Evolutionary conservation across 2,888 invertebrate species (phyloP).

Genomic region (Anticlea derivata): DNA sequence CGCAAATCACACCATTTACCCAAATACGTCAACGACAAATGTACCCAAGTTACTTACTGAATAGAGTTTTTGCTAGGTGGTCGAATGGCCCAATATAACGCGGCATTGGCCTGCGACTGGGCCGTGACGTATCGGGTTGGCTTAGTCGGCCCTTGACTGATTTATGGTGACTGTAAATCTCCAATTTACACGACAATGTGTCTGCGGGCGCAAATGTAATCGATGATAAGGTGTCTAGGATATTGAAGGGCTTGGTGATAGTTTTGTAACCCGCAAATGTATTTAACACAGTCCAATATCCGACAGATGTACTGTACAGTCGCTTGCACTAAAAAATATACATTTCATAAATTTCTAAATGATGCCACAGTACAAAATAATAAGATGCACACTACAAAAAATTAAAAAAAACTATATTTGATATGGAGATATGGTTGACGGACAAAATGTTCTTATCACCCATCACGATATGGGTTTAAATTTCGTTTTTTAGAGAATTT

Average conservation of each 20-base stretch:
- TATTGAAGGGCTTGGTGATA: constrained; percentile 22
- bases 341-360: too few relatives aligned
- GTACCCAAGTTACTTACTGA: constrained; percentile 10
- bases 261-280: constrained; percentile 26
- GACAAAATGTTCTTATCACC: too few relatives aligned
- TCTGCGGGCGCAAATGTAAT: constrained; percentile 56
- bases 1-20: not conserved
- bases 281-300: too few relatives aligned
- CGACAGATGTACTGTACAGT: too few relatives aligned
- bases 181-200: constrained; percentile 75
- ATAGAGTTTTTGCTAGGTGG: constrained; percentile 17
- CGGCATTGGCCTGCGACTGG: constrained; percentile 56
- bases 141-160: constrained; percentile 76
- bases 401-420: too few relatives aligned
- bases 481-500: too few relatives aligned
- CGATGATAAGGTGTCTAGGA: constrained; percentile 49
- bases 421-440: too few relatives aligned
- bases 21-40: constrained; percentile 1
- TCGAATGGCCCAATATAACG: constrained; percentile 21
- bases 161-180: constrained; percentile 79
- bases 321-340: too few relatives aligned
- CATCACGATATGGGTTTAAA: too few relatives aligned
- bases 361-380: too few relatives aligned
- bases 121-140: constrained; percentile 72
- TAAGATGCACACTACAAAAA: too few relatives aligned